Evolutionary conservation across 2,888 invertebrate species (phyloP).

Genomic region (Coleophora deauratella): DNA sequence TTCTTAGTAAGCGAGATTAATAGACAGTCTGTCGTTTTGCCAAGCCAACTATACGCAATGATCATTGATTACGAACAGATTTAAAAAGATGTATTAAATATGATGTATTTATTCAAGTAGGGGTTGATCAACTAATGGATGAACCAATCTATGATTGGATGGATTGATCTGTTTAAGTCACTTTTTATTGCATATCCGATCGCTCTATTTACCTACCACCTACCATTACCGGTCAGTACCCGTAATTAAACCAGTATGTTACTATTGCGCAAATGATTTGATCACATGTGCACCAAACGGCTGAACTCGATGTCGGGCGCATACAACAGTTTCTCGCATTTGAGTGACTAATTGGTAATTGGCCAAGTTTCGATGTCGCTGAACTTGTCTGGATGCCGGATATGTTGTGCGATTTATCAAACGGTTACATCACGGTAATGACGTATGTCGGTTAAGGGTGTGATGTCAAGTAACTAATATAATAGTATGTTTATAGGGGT

Average conservation of each 20-base stretch:
- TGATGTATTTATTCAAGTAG: too few relatives aligned
- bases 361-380: conserved; percentile 28
- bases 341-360: conserved; percentile 30
- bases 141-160: too few relatives aligned
- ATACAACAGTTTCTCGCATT: conserved; percentile 24
- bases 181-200: too few relatives aligned
- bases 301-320: background rate
- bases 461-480: conserved; percentile 33
- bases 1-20: too few relatives aligned
- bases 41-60: too few relatives aligned
- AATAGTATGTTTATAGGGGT: too few relatives aligned
- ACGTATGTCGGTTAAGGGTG: conserved; percentile 23
- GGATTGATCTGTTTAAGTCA: too few relatives aligned
- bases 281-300: background rate
- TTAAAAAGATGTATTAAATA: too few relatives aligned
- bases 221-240: background rate
- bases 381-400: conserved; percentile 26
- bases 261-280: conserved; percentile 2
- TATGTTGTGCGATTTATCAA: conserved; percentile 20
- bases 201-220: too few relatives aligned
- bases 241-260: conserved; percentile 3
- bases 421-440: conserved; percentile 26
- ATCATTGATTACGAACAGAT: too few relatives aligned
- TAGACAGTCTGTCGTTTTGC: too few relatives aligned
- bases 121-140: too few relatives aligned